Base-by-base conservation (phyloP, 2,797 vertebrate genomes). In the Zenarchopterus dispar region DNA sequence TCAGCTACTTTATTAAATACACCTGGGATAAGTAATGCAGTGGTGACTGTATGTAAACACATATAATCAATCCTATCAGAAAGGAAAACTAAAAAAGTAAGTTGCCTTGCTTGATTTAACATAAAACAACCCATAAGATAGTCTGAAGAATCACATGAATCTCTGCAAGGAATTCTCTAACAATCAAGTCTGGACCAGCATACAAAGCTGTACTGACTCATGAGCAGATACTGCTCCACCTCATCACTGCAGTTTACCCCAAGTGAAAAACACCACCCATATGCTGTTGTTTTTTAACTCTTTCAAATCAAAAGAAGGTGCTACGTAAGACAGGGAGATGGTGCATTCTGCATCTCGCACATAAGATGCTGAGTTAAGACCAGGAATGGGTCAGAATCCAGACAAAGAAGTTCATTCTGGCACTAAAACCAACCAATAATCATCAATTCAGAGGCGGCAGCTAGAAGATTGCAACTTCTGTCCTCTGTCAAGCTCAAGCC, bases 401-500 rank as follows among this genome's bases (percentile, higher is more conserved):
- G 45, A 75, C 59, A 71, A 72, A 76, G 53, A 53, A 17, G 75
- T 28, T 71, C 6, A 6, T 56, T 68, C 33, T 42, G 61, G 48
- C 23, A 67, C 62, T 69, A 59, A 80, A 78, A 74, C 36, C 1
- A 54, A 50, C 45, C 26, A 58, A 55, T 78, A 43, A 45, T 79
- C 41, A 55, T 69, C 57, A 0, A 64, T 65, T 80, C 55, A 50
- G 52, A 75, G 67, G 68, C 0, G 36, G 8, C 13, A 13, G 62
- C 67, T 71, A 75, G 58, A 75, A 74, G 66, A 51, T 52, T 55
- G 18, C 67, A 77, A 56, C 45, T 74, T 45, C 23, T 36, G 46
- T 73, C 67, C 55, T 70, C 49, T 63, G 68, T 62, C 66, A 51
- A 65, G 46, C 57, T 73, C 19, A 65, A n/a, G n/a, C n/a, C n/a